These are phyloP conservation scores for Pterostichus madidus DNA, from an alignment of 2,888 invertebrate species.

Conservation along the genomic window DNA sequence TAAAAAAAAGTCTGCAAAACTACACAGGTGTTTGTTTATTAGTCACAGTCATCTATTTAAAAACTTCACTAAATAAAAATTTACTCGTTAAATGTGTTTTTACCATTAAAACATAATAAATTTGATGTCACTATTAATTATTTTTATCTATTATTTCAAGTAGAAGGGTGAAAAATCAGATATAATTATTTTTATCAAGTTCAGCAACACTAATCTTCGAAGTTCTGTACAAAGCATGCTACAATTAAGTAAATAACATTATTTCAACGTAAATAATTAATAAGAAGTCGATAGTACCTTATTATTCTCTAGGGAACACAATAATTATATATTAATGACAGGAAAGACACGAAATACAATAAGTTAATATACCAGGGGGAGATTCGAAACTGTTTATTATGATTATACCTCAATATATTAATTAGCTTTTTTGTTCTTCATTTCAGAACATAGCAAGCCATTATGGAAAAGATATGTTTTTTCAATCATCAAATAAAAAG, in stretches of 20 bases:
- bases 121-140: not conserved
- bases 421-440: constrained; percentile 2
- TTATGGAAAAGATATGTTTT: too few relatives aligned
- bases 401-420: not conserved
- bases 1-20: not conserved
- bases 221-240: constrained; percentile 29
- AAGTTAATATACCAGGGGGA: constrained; percentile 42
- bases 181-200: constrained; percentile 23
- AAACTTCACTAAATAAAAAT: too few relatives aligned
- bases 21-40: too few relatives aligned
- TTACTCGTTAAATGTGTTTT: too few relatives aligned
- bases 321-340: constrained; percentile 64
- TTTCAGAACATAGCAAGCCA: not conserved
- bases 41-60: too few relatives aligned
- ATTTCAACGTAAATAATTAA: constrained; percentile 56
- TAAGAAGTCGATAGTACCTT: constrained; percentile 38
- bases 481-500: too few relatives aligned
- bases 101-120: too few relatives aligned
- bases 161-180: constrained; percentile 33
- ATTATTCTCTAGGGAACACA: constrained; percentile 26
- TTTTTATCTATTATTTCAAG: not conserved
- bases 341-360: constrained; percentile 54
- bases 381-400: constrained; percentile 17
- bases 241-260: constrained; percentile 57
- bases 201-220: constrained; percentile 9